phyloP scores from a whole-genome alignment of 2,888 invertebrate species.

The Perdita meconis region DNA sequence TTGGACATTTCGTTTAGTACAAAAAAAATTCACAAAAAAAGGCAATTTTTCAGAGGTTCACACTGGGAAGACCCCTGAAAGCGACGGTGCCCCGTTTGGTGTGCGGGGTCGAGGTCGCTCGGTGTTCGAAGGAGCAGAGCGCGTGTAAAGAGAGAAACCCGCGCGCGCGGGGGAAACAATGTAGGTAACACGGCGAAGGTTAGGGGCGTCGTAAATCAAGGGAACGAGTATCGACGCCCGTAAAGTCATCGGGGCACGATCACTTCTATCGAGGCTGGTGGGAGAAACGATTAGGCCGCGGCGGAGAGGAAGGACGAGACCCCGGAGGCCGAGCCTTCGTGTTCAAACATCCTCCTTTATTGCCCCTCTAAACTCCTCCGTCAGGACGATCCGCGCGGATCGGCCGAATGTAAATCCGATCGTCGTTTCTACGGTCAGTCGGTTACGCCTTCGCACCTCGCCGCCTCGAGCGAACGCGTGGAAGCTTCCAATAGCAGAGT shows the following conservation, averaged over 20 bases:
- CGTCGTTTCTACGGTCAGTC: constrained; percentile 16
- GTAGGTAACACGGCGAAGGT: constrained; percentile 78
- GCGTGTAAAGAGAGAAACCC: constrained; percentile 72
- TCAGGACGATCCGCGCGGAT: constrained; percentile 31
- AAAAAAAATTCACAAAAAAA: too few species aligned
- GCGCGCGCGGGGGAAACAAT: constrained; percentile 73
- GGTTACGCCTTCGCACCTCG: constrained; percentile 21
- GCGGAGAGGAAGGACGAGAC: constrained; percentile 46
- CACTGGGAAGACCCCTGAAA: too few species aligned
- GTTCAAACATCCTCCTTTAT: constrained; percentile 59
- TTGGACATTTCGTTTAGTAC: too few species aligned
- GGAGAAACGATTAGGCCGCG: constrained; percentile 69
- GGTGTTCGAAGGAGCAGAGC: constrained; percentile 47
- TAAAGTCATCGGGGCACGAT: constrained; percentile 81
- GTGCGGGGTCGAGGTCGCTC: constrained; percentile 54
- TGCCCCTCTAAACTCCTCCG: constrained; percentile 54
- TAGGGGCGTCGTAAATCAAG: constrained; percentile 81
- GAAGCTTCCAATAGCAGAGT: not conserved
- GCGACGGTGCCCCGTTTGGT: constrained; percentile 39
- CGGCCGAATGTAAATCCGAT: constrained; percentile 46
- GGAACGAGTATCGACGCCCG: constrained; percentile 82
- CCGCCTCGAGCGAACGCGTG: not conserved
- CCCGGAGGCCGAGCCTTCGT: constrained; percentile 53
- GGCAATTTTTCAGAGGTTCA: too few species aligned
- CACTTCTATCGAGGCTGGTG: constrained; percentile 74